These are phyloP conservation scores for Sarcophaga bullata DNA, from an alignment of 1,140 invertebrate species.

Conservation along the genomic window DNA sequence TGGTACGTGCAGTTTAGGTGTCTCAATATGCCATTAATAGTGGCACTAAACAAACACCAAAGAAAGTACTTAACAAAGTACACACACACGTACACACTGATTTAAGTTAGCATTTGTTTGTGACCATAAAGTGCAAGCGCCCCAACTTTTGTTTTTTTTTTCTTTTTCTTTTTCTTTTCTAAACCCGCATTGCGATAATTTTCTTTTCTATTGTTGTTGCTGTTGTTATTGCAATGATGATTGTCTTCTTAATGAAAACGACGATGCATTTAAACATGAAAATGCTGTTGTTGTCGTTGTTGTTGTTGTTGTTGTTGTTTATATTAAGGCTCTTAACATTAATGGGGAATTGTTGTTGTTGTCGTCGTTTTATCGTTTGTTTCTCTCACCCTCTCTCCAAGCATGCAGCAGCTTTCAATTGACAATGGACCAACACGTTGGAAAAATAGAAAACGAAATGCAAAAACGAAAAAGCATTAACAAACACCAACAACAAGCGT, in stretches of 20 bases:
- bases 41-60: too few species aligned
- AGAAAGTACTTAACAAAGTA: too few species aligned
- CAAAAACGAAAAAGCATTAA: background rate
- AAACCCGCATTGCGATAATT: conserved; percentile 20
- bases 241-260: conserved; percentile 28
- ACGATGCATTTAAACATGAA: conserved; percentile 29
- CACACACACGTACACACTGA: too few species aligned
- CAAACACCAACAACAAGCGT: background rate
- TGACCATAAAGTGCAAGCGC: background rate
- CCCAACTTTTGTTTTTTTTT: background rate
- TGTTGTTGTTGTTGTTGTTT: conserved; percentile 27
- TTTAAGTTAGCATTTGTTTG: too few species aligned
- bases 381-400: background rate
- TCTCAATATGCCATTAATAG: background rate
- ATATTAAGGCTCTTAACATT: conserved; percentile 28
- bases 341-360: conserved; percentile 13
- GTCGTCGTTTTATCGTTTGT: background rate
- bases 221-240: conserved; percentile 14
- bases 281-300: conserved; percentile 1
- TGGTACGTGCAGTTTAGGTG: background rate
- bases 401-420: conserved; percentile 8
- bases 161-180: conserved; percentile 9
- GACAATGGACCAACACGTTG: conserved; percentile 22
- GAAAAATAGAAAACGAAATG: background rate
- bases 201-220: conserved; percentile 10